Evolutionary conservation across 2,797 vertebrate genomes (phyloP).

Genomic region (Molossus molossus): DNA sequence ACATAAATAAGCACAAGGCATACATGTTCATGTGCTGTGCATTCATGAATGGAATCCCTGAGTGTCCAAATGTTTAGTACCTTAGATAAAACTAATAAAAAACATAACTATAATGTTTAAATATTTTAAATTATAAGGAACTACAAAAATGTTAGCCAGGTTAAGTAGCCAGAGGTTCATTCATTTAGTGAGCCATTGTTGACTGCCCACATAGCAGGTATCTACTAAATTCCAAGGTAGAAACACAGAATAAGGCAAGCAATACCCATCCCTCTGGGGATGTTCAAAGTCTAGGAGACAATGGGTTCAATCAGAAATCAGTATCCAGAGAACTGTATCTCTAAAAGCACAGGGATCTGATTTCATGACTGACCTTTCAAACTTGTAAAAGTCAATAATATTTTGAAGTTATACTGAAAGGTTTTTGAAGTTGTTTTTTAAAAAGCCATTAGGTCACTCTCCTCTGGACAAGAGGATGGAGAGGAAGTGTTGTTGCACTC

Average conservation of each 20-base stretch:
- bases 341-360: background rate
- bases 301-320: background rate
- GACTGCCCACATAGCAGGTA: background rate
- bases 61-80: background rate
- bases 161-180: background rate
- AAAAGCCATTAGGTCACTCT: slow-evolving; percentile 89
- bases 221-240: slow-evolving; percentile 21
- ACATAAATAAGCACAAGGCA: background rate
- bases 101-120: background rate
- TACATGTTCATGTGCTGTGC: background rate
- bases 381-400: slow-evolving; percentile 46
- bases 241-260: background rate
- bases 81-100: slow-evolving; percentile 6
- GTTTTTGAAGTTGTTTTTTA: slow-evolving; percentile 82
- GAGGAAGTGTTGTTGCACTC: slow-evolving; percentile 89
- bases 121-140: slow-evolving; percentile 51
- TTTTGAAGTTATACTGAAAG: slow-evolving; percentile 71
- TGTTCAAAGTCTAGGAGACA: background rate
- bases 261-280: background rate
- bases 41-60: background rate
- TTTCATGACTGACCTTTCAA: slow-evolving; percentile 45
- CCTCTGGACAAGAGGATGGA: slow-evolving; percentile 82
- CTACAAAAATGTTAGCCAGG: background rate
- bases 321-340: background rate
- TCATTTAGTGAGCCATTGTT: background rate